These are phyloP conservation scores for Lymantria dispar DNA, from an alignment of 2,888 invertebrate species.

Conservation along the genomic window DNA sequence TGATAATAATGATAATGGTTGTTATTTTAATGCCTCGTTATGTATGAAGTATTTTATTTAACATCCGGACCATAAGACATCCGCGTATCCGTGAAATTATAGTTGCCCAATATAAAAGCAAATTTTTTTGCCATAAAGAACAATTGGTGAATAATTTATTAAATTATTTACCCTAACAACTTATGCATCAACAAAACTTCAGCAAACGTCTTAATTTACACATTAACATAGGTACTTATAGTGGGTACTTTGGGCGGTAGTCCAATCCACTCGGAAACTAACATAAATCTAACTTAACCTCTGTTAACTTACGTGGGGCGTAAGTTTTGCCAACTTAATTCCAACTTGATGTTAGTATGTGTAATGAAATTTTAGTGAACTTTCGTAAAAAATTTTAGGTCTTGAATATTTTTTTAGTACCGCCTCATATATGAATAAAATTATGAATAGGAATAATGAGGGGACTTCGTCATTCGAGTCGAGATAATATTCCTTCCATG, in stretches of 20 bases:
- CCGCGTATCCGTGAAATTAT: too few relatives aligned
- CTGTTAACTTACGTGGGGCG: constrained; percentile 46
- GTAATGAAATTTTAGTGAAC: constrained; percentile 42
- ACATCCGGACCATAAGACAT: too few relatives aligned
- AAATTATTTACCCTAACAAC: background rate
- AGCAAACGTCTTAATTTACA: constrained; percentile 1
- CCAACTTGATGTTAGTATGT: constrained; percentile 47
- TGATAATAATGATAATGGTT: too few relatives aligned
- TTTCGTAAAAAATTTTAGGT: background rate
- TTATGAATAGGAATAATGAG: too few relatives aligned
- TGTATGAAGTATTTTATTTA: too few relatives aligned
- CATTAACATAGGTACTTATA: constrained; percentile 1
- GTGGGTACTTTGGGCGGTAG: constrained; percentile 19
- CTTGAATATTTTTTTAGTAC: too few relatives aligned
- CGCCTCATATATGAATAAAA: too few relatives aligned
- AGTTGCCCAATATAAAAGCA: too few relatives aligned
- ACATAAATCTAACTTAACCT: constrained; percentile 67
- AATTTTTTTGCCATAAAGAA: too few relatives aligned
- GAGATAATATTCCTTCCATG: too few relatives aligned
- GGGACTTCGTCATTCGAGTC: too few relatives aligned
- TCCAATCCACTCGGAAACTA: constrained; percentile 43
- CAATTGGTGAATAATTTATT: background rate
- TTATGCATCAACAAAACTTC: background rate
- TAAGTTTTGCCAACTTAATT: constrained; percentile 58
- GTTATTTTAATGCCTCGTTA: too few relatives aligned